phyloP scores from a whole-genome alignment of 2,113 vertebrate genomes.

The Oenanthe melanoleuca region DNA sequence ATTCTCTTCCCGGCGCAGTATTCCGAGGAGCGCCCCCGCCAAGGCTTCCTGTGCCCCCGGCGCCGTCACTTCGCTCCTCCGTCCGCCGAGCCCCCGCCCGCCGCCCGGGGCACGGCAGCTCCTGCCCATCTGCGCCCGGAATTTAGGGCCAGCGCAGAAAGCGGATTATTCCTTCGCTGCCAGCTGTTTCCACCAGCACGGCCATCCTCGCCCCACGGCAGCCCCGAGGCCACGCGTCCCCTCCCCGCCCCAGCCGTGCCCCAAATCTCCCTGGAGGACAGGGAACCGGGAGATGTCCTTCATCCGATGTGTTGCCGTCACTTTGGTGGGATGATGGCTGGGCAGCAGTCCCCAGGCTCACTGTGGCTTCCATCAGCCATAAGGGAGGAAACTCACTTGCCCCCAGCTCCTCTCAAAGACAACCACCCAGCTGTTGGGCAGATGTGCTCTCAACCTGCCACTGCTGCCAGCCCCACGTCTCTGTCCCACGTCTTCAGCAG shows the following conservation, averaged over 20 bases:
- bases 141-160: not conserved
- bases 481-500: not conserved
- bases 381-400: accelerated
- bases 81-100: not conserved
- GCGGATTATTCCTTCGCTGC: not conserved
- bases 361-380: not conserved
- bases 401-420: not conserved
- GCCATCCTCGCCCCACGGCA: not conserved
- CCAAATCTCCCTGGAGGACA: not conserved
- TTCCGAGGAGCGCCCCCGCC: too few species aligned
- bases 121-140: not conserved
- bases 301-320: not conserved
- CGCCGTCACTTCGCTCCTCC: not conserved
- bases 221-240: accelerated
- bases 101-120: not conserved
- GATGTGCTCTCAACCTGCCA: not conserved
- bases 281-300: not conserved
- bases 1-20: not conserved
- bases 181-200: not conserved
- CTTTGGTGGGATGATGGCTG: not conserved
- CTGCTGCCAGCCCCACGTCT: accelerated
- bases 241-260: not conserved
- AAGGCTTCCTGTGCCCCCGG: too few species aligned
- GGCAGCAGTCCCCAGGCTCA: not conserved
- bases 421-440: not conserved